A percentile compares a stretch with the other conserved stretches of the same genome.
Conservation (phyloP, 2,888 invertebrate genomes). For the Drosophila macrospina region DNA sequence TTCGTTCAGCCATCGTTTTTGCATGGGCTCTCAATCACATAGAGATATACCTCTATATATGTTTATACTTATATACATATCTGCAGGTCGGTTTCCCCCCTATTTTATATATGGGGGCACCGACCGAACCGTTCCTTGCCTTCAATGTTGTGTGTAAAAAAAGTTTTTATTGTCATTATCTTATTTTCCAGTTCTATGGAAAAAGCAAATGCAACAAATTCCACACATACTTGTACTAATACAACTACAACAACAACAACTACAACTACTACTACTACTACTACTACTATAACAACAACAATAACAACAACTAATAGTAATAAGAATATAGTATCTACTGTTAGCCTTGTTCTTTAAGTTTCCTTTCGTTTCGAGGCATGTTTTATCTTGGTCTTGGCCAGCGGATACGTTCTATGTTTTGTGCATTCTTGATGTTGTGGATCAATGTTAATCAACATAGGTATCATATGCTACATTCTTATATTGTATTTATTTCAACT, state of each 20-base stretch:
- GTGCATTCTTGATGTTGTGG: conserved; percentile 84
- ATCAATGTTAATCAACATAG: conserved; percentile 75
- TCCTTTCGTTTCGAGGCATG: conserved; percentile 80
- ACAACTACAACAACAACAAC: conserved; percentile 26
- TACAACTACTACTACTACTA: conserved; percentile 32
- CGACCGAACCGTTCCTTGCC: conserved; percentile 67
- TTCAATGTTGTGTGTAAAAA: conserved; percentile 82
- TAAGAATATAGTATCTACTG: conserved; percentile 33
- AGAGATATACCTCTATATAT: conserved; percentile 21
- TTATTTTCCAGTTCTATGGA: conserved; percentile 77
- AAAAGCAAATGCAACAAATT: conserved; percentile 71
- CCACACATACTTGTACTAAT: conserved; percentile 55
- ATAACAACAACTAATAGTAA: background rate
- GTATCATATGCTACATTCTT: conserved; percentile 66
- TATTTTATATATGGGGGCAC: conserved; percentile 60
- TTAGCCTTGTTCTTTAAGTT: conserved; percentile 78
- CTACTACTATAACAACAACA: conserved; percentile 23
- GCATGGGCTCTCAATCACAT: conserved; percentile 45
- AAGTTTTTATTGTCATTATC: conserved; percentile 67
- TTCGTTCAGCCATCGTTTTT: conserved; percentile 32
- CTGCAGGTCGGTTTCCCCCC: conserved; percentile 52
- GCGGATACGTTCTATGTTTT: conserved; percentile 59
- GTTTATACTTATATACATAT: conserved; percentile 30
- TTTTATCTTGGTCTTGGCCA: conserved; percentile 63
- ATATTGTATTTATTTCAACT: conserved; percentile 3